These are phyloP conservation scores for Psococerastis gibbosa DNA, from an alignment of 2,888 invertebrate species.

Conservation along the genomic window DNA sequence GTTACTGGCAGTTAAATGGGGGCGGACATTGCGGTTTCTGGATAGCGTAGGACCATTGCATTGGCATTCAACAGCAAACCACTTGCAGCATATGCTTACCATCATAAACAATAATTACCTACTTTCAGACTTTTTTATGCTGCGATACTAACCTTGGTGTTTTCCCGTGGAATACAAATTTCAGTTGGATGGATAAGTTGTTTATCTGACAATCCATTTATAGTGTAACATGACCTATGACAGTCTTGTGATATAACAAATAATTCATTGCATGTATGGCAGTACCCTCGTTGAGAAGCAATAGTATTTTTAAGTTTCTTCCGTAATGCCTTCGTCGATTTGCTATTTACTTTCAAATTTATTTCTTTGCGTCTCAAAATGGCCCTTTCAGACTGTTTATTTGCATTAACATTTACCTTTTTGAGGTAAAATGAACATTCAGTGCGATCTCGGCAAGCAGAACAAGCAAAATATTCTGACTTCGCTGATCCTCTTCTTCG, in stretches of 20 bases:
- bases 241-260: constrained; percentile 10
- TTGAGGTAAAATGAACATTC: constrained; percentile 26
- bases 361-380: constrained; percentile 13
- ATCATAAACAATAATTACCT: no score
- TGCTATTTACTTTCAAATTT: not conserved
- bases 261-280: constrained; percentile 15
- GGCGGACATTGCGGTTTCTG: no score
- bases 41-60: no score
- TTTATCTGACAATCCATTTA: constrained; percentile 12
- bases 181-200: constrained; percentile 16
- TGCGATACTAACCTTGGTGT: constrained; percentile 23
- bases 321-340: not conserved
- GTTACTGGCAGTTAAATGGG: no score
- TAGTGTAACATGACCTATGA: constrained; percentile 14
- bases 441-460: constrained; percentile 27
- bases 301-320: constrained; percentile 1
- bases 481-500: constrained; percentile 13
- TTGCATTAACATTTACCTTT: constrained; percentile 21
- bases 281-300: constrained; percentile 14
- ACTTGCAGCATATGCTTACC: no score
- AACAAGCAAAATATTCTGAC: constrained; percentile 26
- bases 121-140: no score
- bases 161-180: constrained; percentile 22
- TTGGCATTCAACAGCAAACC: no score
- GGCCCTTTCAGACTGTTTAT: constrained; percentile 16